Evolutionary conservation across 2,113 vertebrate species (phyloP).

Genomic region (Archilochus colubris): DNA sequence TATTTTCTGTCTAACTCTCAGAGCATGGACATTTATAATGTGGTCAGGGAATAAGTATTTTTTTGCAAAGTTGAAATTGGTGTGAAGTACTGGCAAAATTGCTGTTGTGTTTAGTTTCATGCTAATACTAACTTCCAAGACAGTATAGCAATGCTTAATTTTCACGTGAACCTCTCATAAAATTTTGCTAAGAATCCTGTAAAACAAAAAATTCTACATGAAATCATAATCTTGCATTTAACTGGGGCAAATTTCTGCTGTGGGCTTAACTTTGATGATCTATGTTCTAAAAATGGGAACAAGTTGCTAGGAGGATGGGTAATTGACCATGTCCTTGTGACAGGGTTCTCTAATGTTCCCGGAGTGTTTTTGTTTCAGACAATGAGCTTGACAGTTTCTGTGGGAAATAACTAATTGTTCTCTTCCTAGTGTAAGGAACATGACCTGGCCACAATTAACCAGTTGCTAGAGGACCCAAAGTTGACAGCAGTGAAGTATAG

Average conservation of each 20-base stretch:
- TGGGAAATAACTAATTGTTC: neutral
- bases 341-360: neutral
- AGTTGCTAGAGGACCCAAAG: conserved; percentile 83
- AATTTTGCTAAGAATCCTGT: neutral
- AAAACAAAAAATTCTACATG: neutral
- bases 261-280: neutral
- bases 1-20: neutral
- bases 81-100: neutral
- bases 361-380: neutral
- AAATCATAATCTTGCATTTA: neutral
- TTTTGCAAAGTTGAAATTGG: neutral
- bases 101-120: neutral
- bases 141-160: neutral
- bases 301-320: neutral
- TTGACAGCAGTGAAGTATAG: conserved; percentile 88
- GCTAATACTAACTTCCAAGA: neutral
- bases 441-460: conserved; percentile 89
- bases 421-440: conserved; percentile 89
- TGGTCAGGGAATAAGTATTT: neutral
- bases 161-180: neutral
- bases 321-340: neutral
- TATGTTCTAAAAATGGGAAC: neutral
- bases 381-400: neutral
- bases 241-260: neutral
- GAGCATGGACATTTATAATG: neutral